These are phyloP conservation scores for Fragum sueziense DNA, from an alignment of 2,888 invertebrate species.

Conservation along the genomic window DNA sequence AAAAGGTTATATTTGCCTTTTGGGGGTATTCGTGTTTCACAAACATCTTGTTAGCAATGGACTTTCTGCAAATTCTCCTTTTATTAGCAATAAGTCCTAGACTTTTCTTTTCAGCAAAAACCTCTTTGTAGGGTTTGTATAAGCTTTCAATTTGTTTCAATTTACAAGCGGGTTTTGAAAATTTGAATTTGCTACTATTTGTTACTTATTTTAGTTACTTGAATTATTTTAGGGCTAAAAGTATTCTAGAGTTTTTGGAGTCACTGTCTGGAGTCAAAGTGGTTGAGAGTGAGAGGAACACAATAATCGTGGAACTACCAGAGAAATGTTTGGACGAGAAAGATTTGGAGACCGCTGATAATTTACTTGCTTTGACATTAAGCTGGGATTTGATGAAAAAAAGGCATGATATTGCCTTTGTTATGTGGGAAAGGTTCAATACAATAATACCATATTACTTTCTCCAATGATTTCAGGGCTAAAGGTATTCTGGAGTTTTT, in stretches of 20 bases:
- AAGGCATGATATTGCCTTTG: too few species aligned
- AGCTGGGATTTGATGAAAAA: too few species aligned
- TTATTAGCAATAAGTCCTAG: too few species aligned
- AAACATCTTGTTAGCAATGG: too few species aligned
- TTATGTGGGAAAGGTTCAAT: neutral
- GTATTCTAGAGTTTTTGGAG: constrained; percentile 35
- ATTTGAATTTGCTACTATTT: too few species aligned
- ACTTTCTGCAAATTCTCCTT: too few species aligned
- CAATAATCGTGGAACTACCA: constrained; percentile 22
- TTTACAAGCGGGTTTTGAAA: too few species aligned
- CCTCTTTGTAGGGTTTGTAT: too few species aligned
- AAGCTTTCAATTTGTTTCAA: too few species aligned
- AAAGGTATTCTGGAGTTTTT: constrained; percentile 29
- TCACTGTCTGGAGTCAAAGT: constrained; percentile 23
- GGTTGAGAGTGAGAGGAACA: constrained; percentile 5
- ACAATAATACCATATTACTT: neutral
- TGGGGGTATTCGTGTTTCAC: too few species aligned
- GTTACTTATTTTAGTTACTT: neutral
- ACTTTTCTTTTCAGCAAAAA: too few species aligned
- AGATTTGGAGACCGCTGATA: neutral
- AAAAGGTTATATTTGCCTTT: too few species aligned
- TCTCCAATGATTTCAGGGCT: constrained; percentile 25
- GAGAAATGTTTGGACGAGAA: neutral
- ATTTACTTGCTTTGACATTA: constrained; percentile 19
- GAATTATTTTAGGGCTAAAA: constrained; percentile 32